These are phyloP conservation scores for Oxygymnocypris stewartii DNA, from an alignment of 2,113 vertebrate species.

Conservation along the genomic window DNA sequence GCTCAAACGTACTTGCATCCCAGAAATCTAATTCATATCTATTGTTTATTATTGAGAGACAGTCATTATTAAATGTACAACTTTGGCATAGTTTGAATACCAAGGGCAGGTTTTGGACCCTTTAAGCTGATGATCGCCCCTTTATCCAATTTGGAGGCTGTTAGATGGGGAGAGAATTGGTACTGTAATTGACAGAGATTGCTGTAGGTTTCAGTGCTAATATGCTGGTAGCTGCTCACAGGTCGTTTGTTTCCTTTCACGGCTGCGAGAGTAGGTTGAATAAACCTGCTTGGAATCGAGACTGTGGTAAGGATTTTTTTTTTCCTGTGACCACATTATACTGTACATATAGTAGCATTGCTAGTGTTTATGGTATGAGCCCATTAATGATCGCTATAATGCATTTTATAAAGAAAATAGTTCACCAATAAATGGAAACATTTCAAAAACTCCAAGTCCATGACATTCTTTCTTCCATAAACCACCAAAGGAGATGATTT, in stretches of 20 bases:
- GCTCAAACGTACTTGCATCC: slow-evolving; percentile 62
- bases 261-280: slow-evolving; percentile 14
- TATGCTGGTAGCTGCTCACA: slow-evolving; percentile 50
- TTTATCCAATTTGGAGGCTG: slow-evolving; percentile 81
- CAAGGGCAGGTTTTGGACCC: slow-evolving; percentile 74
- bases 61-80: slow-evolving; percentile 82
- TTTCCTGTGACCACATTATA: neutral
- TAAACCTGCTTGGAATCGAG: neutral
- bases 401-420: neutral
- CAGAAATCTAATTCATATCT: slow-evolving; percentile 85
- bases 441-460: neutral
- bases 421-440: neutral
- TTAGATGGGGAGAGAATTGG: slow-evolving; percentile 73
- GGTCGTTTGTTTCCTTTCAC: slow-evolving; percentile 31
- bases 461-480: neutral
- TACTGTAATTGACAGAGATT: slow-evolving; percentile 75
- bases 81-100: slow-evolving; percentile 75
- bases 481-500: neutral
- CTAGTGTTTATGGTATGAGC: neutral
- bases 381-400: neutral
- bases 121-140: slow-evolving; percentile 77
- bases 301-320: neutral
- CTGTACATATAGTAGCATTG: neutral
- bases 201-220: slow-evolving; percentile 66
- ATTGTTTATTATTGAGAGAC: slow-evolving; percentile 86